Conservation (phyloP, 2,113 vertebrate genomes). For the Zosterops hypoxanthus region DNA sequence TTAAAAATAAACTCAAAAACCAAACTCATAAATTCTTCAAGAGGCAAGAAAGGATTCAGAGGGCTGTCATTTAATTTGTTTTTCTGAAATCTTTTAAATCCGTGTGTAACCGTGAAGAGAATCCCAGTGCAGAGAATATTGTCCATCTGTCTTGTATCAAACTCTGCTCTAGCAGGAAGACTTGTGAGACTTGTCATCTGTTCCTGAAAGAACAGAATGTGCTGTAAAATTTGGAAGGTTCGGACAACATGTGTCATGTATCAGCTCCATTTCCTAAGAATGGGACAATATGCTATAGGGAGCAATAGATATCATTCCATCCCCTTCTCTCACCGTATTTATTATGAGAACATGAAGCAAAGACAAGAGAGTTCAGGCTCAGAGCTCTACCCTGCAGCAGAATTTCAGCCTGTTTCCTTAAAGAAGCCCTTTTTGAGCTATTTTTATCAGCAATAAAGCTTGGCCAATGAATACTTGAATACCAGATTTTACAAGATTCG, state of each 20-base stretch:
- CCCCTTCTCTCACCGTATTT: background rate
- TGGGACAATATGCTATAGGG: background rate
- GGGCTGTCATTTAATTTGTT: conserved; percentile 21
- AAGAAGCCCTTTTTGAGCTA: background rate
- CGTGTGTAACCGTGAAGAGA: background rate
- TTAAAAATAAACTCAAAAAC: background rate
- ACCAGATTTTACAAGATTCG: background rate
- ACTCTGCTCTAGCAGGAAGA: conserved; percentile 53
- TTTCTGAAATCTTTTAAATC: conserved; percentile 11
- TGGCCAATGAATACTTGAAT: background rate
- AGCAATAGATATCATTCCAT: background rate
- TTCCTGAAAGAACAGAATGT: conserved; percentile 73
- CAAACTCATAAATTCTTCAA: background rate
- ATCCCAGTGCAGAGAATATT: conserved; percentile 34
- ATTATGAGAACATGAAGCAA: background rate
- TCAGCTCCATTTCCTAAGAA: background rate
- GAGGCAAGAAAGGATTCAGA: background rate
- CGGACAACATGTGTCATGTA: conserved; percentile 45
- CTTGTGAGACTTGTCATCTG: conserved; percentile 73
- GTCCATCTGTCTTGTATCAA: conserved; percentile 73
- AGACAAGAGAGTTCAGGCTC: background rate
- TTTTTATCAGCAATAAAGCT: background rate
- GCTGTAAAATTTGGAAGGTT: conserved; percentile 58
- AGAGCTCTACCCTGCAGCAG: background rate
- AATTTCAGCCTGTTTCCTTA: background rate